Base-by-base conservation (phyloP, 1,140 invertebrate genomes). In the Rhopalosiphum padi region DNA sequence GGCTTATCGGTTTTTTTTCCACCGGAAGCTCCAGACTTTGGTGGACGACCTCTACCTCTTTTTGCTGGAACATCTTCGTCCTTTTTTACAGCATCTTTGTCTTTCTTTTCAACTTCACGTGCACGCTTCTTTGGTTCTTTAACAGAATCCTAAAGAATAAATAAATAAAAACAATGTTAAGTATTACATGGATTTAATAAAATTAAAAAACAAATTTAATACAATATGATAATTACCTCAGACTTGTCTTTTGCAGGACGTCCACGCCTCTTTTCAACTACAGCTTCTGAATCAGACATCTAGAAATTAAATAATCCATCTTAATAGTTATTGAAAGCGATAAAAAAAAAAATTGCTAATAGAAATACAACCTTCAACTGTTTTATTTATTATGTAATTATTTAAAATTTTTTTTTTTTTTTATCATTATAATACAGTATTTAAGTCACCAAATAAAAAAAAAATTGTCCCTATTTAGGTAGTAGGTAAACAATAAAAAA, bases 241-340 rank as follows among this genome's bases (percentile, higher is more conserved):
- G 91, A 85, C 82, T 93, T 93, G 15, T 90, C 89, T 68, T 90
- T 90, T 53, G 91, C 8, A 4, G 91, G 91, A 25, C 91, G 91
- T 86, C 91, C 91, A 93, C 91, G 91, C 37, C 91, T 86, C 15
- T 93, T 93, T 86, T 93, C 91, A 41, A 93, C 91, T 30, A 93
- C 82, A 5, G 91, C 91, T 55, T 93, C 91, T 11, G 91, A 93
- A 46, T 93, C 91, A 55, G 91, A 93, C 91, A 93, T 93, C 82
- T 91, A 77, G 15, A 83, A 91, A 48, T 35, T 4, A 77, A 83
- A 83, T 2, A 83, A 37, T 83, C 37, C 1, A 7, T 86, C 30
- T n/a, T 43, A 22, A 41, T 85, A 77, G 1, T 85, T 5, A 41
- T 35, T 41, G 23, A 1, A 83, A 83, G 23, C 23, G 25, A 87